A percentile compares a stretch with the other conserved stretches of the same genome.
Conservation (phyloP, 2,113 vertebrate genomes). For the Malurus elegans region DNA sequence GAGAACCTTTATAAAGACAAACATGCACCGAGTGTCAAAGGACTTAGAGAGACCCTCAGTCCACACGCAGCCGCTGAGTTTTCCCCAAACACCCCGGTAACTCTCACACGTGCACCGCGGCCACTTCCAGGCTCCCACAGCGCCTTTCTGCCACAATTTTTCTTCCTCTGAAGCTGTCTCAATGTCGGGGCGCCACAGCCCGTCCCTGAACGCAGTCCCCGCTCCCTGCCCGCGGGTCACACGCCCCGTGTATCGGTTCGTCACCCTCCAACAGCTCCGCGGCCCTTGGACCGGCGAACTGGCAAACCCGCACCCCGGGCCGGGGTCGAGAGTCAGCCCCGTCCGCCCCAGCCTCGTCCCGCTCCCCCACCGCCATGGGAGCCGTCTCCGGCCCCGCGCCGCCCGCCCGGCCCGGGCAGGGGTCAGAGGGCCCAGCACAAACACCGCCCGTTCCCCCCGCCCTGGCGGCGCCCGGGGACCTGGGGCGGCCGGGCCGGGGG, state of each 20-base stretch:
- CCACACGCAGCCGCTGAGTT: background rate
- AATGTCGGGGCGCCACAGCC: background rate
- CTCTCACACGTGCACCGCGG: background rate
- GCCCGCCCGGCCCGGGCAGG: background rate
- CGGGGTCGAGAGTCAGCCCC: background rate
- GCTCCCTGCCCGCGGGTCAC: background rate
- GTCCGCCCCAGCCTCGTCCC: background rate
- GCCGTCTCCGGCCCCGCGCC: background rate
- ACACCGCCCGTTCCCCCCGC: background rate
- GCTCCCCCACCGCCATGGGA: background rate
- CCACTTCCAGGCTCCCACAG: background rate
- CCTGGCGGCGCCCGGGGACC: background rate
- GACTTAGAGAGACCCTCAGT: rapidly evolving
- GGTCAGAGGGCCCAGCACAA: background rate
- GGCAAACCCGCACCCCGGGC: background rate
- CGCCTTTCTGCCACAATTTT: background rate
- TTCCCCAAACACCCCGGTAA: background rate
- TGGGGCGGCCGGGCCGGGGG: background rate
- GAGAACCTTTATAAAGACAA: background rate
- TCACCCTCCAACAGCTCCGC: background rate
- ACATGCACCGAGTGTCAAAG: rapidly evolving
- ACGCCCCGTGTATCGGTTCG: background rate
- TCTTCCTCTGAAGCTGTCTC: background rate
- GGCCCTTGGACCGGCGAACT: background rate
- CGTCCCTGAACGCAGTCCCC: background rate